Conservation (phyloP, 2,113 vertebrate species). For the Thamnaconus septentrionalis region DNA sequence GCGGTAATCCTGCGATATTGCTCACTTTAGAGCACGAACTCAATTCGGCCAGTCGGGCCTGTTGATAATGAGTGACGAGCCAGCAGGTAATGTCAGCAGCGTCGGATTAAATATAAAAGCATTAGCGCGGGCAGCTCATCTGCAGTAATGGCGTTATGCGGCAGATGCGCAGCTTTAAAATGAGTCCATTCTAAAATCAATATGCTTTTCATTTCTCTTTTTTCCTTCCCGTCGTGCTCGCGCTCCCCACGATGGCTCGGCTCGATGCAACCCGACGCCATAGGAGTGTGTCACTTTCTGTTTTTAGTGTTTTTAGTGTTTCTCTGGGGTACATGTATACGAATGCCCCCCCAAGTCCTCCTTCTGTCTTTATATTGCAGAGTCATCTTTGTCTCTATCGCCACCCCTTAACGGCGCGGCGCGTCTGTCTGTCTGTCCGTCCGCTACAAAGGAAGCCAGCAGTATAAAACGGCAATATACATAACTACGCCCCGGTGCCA, state of each 20-base stretch:
- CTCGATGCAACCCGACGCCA: too few relatives aligned
- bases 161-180: constrained; percentile 24
- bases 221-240: background rate
- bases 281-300: constrained; percentile 11
- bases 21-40: constrained; percentile 22
- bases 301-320: background rate
- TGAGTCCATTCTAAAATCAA: constrained; percentile 63
- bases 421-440: constrained; percentile 19
- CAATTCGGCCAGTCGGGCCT: constrained; percentile 46
- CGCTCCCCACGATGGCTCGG: too few relatives aligned
- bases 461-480: constrained; percentile 17
- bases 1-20: constrained; percentile 14
- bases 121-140: constrained; percentile 36
- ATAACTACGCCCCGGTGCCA: constrained; percentile 38
- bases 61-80: constrained; percentile 58
- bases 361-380: background rate
- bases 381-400: constrained; percentile 40
- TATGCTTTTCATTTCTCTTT: constrained; percentile 61
- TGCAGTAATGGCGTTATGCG: constrained; percentile 56
- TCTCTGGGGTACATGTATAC: background rate
- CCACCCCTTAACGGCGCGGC: constrained; percentile 20
- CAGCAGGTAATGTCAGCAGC: constrained; percentile 36
- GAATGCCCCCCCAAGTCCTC: constrained; percentile 16
- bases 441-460: background rate
- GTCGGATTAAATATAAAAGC: constrained; percentile 46